Conservation (phyloP, 2,113 vertebrate genomes). For the Ariopsis seemanni region DNA sequence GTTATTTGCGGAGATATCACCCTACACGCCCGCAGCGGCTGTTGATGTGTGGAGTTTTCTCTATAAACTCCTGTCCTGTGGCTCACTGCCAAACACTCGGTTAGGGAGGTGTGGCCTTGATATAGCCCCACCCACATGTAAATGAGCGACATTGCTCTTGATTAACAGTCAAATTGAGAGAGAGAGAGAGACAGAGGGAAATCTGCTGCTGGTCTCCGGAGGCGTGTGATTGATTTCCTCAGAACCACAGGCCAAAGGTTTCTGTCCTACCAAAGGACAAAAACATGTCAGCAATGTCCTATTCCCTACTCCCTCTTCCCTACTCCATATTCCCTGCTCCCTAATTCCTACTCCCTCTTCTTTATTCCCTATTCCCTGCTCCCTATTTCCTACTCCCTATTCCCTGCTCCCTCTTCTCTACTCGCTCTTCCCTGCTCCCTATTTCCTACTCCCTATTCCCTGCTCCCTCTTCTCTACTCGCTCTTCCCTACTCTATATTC, state of each 20-base stretch:
- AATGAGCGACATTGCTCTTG: constrained; percentile 69
- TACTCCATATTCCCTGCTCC: background rate
- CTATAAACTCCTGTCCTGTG: constrained; percentile 17
- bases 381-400: background rate
- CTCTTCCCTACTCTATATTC: background rate
- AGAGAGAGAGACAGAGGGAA: constrained; percentile 23
- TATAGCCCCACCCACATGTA: constrained; percentile 53
- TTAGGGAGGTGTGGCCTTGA: constrained; percentile 44
- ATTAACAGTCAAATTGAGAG: constrained; percentile 70
- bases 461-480: background rate
- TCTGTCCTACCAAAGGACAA: background rate
- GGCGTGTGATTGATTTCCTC: constrained; percentile 56
- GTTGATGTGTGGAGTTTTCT: background rate
- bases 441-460: background rate
- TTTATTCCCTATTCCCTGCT: background rate
- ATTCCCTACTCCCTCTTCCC: background rate
- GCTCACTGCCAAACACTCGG: constrained; percentile 57
- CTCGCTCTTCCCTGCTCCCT: background rate
- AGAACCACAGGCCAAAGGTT: constrained; percentile 49
- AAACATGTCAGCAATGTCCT: background rate
- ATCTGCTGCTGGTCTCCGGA: constrained; percentile 54
- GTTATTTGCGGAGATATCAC: background rate
- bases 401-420: background rate
- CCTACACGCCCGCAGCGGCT: background rate
- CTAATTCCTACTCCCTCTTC: background rate